Base-by-base conservation (phyloP, 1,140 invertebrate species). In the Euura lappo region DNA sequence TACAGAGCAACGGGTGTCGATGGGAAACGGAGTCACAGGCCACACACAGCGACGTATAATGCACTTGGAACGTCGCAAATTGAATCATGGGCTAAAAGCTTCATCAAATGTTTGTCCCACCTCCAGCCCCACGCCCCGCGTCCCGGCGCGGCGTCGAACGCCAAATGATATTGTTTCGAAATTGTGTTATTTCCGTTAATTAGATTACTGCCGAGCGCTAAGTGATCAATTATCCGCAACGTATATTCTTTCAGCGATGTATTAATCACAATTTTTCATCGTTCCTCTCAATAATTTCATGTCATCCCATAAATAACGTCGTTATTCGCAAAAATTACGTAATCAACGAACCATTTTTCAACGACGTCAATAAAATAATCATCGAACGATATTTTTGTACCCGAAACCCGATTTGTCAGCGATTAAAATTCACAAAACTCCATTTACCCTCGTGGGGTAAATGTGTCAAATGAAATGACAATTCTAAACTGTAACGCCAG, bases 11-110 rank as follows among this genome's bases (percentile, higher is more conserved):
- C 51, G 51, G 6, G 51, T 60, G 28, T 28, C 28, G 28, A 28
- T 28, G 28, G 28, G 28, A 28, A 28, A 28, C 13, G 2, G 51
- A 60, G 51, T 4, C 51, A n/a, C 51, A n/a, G 71, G n/a, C 78
- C 80, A 83, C 82, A 83, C 80, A 78, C 74, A 75, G 74, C 51
- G 71, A 70, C 75, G 78, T 82, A 80, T 79, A 82, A 82, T 78
- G 79, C 77, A 81, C 82, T 83, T 75, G 79, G 82, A 82, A 79
- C 79, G 78, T 81, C 71, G 76, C 75, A 83, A 84, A 84, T 83
- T 77, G 80, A 80, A 80, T 84, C 79, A 81, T 77, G 65, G 72
- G 75, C 81, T 84, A 84, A 84, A 84, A 84, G 83, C 81, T 78
- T 80, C 78, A 79, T 83, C 79, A 81, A 83, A 82, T 82, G 81